phyloP scores from a whole-genome alignment of 2,888 invertebrate genomes.

The Brachyopa scutellaris region DNA sequence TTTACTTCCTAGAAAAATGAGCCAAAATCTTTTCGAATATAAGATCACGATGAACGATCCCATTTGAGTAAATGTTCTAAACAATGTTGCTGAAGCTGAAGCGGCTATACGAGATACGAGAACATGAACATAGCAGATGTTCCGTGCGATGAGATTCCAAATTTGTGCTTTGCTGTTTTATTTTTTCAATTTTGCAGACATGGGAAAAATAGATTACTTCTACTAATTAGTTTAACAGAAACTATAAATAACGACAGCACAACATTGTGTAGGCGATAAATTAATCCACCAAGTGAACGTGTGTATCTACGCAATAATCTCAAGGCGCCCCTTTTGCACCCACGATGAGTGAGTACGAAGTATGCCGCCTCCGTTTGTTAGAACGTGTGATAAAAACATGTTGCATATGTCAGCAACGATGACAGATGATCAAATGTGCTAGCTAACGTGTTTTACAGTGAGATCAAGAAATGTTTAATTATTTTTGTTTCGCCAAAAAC shows the following conservation, averaged over 20 bases:
- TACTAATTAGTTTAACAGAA: conserved; percentile 61
- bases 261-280: conserved; percentile 41
- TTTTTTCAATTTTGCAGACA: conserved; percentile 19
- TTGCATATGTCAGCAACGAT: conserved; percentile 38
- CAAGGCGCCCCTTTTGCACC: conserved; percentile 31
- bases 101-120: background rate
- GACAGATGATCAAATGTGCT: conserved; percentile 45
- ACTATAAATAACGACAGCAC: conserved; percentile 50
- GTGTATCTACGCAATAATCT: conserved; percentile 1
- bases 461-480: no score
- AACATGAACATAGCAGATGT: conserved; percentile 30
- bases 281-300: conserved; percentile 51
- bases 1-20: conserved; percentile 46
- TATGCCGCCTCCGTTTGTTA: conserved; percentile 25
- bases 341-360: conserved; percentile 7
- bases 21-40: conserved; percentile 1
- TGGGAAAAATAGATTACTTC: conserved; percentile 39
- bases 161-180: background rate
- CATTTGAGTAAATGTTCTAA: background rate
- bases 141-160: background rate
- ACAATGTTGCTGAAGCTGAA: conserved; percentile 18
- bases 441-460: conserved; percentile 26
- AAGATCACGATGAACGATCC: conserved; percentile 15
- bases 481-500: no score
- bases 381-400: conserved; percentile 47